These are phyloP conservation scores for Coracopsis vasa DNA, from an alignment of 2,113 vertebrate genomes.

Conservation along the genomic window DNA sequence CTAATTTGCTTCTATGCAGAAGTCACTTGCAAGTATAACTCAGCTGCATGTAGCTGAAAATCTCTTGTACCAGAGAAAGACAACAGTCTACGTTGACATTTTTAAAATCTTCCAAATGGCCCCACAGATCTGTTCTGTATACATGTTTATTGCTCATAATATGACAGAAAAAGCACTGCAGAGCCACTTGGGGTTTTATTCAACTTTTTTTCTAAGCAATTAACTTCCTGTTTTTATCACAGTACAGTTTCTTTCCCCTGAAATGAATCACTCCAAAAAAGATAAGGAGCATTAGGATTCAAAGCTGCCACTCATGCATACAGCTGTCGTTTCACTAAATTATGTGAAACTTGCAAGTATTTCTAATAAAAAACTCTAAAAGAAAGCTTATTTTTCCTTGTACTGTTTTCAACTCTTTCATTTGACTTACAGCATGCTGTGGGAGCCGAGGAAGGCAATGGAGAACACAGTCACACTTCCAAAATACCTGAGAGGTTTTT, in stretches of 20 bases:
- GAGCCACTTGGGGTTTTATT: background rate
- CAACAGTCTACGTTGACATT: background rate
- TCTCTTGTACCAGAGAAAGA: background rate
- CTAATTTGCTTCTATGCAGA: background rate
- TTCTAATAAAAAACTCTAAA: conserved; percentile 3
- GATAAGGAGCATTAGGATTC: conserved; percentile 30
- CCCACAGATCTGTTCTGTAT: conserved; percentile 3
- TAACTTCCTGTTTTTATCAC: conserved; percentile 31
- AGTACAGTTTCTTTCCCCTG: conserved; percentile 5
- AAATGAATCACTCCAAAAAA: conserved; percentile 32
- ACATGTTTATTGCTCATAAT: background rate
- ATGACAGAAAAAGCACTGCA: conserved; percentile 30
- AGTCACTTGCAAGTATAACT: background rate
- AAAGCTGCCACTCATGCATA: conserved; percentile 16
- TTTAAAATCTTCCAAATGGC: background rate
- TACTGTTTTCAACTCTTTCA: background rate
- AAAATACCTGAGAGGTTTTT: background rate
- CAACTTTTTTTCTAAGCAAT: background rate
- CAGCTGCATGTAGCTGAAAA: background rate
- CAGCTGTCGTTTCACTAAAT: conserved; percentile 10
- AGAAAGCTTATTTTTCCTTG: background rate
- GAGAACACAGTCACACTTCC: background rate
- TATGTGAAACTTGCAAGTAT: background rate
- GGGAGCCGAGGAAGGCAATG: background rate
- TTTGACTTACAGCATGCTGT: background rate